Evolutionary conservation across 2,888 invertebrate genomes (phyloP).

Genomic region (Rhamphomyia laevipes): DNA sequence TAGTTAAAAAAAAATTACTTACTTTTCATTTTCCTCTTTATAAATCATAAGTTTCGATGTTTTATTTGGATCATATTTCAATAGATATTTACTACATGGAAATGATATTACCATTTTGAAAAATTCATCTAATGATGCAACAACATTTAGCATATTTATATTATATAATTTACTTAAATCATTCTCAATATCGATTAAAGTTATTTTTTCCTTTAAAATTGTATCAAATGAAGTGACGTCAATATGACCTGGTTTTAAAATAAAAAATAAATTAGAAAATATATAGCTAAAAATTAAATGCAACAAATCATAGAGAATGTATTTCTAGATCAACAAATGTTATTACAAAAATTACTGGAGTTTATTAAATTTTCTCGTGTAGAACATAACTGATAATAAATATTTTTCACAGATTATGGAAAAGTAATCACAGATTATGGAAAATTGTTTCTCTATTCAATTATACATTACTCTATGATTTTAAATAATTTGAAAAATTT

Average conservation of each 20-base stretch:
- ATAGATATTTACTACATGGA: slow-evolving; percentile 10
- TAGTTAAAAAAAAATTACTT: too few relatives aligned
- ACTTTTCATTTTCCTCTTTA: not conserved
- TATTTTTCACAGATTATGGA: too few relatives aligned
- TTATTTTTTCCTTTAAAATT: slow-evolving; percentile 4
- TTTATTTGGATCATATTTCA: slow-evolving; percentile 7
- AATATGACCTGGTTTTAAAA: slow-evolving; percentile 3
- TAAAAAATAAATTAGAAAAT: too few relatives aligned
- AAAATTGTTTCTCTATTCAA: too few relatives aligned
- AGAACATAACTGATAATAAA: too few relatives aligned
- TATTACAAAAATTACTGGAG: too few relatives aligned
- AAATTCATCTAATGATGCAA: slow-evolving; percentile 1
- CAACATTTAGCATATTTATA: not conserved
- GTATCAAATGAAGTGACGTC: slow-evolving; percentile 4
- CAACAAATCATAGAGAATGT: too few relatives aligned
- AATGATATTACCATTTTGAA: slow-evolving; percentile 6
- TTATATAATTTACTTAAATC: slow-evolving; percentile 9
- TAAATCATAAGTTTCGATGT: slow-evolving; percentile 8
- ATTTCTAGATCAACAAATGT: too few relatives aligned
- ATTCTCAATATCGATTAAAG: slow-evolving; percentile 6
- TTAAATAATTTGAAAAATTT: not conserved
- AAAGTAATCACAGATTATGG: too few relatives aligned
- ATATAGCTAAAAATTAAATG: too few relatives aligned
- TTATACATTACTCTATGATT: too few relatives aligned
- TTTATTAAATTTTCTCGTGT: too few relatives aligned